These are phyloP conservation scores for Caenorhabditis plicata DNA, from an alignment of 2,888 invertebrate genomes.

Conservation along the genomic window DNA sequence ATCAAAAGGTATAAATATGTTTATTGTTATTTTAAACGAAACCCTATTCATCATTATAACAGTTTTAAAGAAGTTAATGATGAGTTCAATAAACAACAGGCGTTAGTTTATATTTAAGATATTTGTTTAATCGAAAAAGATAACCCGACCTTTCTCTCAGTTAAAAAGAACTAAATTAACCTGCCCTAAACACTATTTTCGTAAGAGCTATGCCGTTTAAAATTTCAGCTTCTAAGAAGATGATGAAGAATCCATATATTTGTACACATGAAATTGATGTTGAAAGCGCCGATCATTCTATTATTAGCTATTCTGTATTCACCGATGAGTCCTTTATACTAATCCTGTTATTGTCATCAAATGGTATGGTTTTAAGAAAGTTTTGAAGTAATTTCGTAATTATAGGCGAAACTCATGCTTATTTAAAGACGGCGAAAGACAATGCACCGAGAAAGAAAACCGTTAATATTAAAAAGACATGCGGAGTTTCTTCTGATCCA, in stretches of 20 bases:
- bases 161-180: too few species aligned
- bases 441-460: slow-evolving; percentile 31
- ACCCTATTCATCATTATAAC: too few species aligned
- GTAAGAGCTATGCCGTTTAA: too few species aligned
- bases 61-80: too few species aligned
- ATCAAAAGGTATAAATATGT: too few species aligned
- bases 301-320: slow-evolving; percentile 44
- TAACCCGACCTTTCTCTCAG: too few species aligned
- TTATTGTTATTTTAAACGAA: too few species aligned
- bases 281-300: slow-evolving; percentile 38
- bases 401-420: slow-evolving; percentile 41
- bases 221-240: slow-evolving; percentile 18
- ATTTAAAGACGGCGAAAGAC: slow-evolving; percentile 35
- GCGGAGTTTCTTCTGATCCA: slow-evolving; percentile 9
- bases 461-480: slow-evolving; percentile 22
- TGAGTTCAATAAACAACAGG: too few species aligned
- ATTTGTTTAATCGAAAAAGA: too few species aligned
- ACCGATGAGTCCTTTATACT: slow-evolving; percentile 56
- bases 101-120: too few species aligned
- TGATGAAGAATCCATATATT: slow-evolving; percentile 41
- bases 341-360: slow-evolving; percentile 50
- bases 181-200: too few species aligned
- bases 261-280: slow-evolving; percentile 40
- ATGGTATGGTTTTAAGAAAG: slow-evolving; percentile 32
- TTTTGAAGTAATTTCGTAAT: slow-evolving; percentile 3